Evolutionary conservation across 2,888 invertebrate genomes (phyloP), one percentile per base, ranked within the genome.

Genomic region (Molanna angustata): DNA sequence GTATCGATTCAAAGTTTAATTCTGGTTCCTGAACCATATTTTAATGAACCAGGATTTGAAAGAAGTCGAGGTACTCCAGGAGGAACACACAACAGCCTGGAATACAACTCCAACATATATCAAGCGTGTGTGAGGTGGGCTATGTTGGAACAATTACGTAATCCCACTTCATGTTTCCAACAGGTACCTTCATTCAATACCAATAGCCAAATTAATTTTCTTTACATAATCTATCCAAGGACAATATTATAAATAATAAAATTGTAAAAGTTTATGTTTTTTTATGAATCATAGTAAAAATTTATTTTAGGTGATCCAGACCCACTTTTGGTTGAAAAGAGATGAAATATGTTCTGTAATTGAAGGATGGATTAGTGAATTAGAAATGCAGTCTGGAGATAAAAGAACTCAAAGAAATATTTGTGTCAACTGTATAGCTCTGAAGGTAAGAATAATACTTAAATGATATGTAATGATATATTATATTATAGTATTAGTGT

Each of bases 91-190:
- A 92, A 91, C 66, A 93, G 93, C 60, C 83, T 88, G 64, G 94
- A 95, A 74, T 96, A 96, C 76, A 95, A 95, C 73, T 89, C 92
- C 63, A 95, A 94, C 74, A 94, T 96, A 65, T 88, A 91, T 71
- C 93, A 94, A 74, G 94, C 94, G 7, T 93, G 92, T 61, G 93
- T 92, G 59, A 86, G 92, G 67, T 96, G 94, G 95, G 95, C 93
- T 60, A 95, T 96, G 93, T 79, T 96, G 58, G 94, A 96, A 73
- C 94, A 94, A 70, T 83, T 96, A 61, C 76, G 88, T 54, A 89
- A 89, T 73, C 93, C 95, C 3, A 90, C 90, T 67, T 86, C 90
- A 33, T 94, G 94, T 74, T 95, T 96, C 70, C 89, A 88, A 72
- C 90, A 94, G 76, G 90, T 89, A 66, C 20, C 9, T 18, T 27